Percentiles rank a stretch among this genome's conserved stretches.
Conservation (phyloP, 2,797 vertebrate species). For the Hippoglossus hippoglossus region DNA sequence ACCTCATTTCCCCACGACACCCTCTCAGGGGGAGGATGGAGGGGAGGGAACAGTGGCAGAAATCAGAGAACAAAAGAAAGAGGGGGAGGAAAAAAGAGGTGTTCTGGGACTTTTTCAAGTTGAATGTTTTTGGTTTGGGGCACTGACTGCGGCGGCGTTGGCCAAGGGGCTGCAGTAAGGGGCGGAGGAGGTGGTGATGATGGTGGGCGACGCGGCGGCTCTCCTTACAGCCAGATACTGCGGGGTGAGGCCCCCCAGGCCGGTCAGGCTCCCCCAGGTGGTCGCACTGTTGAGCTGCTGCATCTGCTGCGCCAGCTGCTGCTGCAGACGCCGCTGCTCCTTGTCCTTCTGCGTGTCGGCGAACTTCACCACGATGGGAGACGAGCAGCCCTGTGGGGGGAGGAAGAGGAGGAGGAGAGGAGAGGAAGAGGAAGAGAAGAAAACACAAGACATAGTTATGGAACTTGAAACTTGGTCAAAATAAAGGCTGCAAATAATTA, state of each 20-base stretch:
- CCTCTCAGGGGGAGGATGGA: conserved; percentile 4
- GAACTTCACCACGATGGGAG: conserved; percentile 99
- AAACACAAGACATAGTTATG: background rate
- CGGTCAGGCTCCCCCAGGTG: conserved; percentile 98
- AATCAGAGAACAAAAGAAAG: conserved; percentile 30
- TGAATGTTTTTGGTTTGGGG: conserved; percentile 44
- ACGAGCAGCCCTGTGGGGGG: conserved; percentile 93
- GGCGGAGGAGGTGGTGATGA: conserved; percentile 44
- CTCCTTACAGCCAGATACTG: conserved; percentile 99
- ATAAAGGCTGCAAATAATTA: background rate
- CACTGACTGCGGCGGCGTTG: conserved; percentile 82
- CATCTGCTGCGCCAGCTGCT: conserved; percentile 99
- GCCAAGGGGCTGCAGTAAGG: conserved; percentile 72
- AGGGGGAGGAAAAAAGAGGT: conserved; percentile 20
- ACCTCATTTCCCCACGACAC: conserved; percentile 42
- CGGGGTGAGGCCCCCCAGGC: conserved; percentile 96
- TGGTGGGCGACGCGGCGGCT: conserved; percentile 72
- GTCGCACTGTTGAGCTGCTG: conserved; percentile 99
- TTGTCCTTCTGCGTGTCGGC: conserved; percentile 99
- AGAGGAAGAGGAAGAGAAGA: background rate
- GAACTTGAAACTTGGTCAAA: background rate
- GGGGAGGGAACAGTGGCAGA: conserved; percentile 27
- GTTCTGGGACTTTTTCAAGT: conserved; percentile 8
- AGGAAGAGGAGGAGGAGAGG: no score
- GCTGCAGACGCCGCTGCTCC: conserved; percentile 98